phyloP scores from a whole-genome alignment of 2,888 invertebrate species.

The Isoperla grammatica region DNA sequence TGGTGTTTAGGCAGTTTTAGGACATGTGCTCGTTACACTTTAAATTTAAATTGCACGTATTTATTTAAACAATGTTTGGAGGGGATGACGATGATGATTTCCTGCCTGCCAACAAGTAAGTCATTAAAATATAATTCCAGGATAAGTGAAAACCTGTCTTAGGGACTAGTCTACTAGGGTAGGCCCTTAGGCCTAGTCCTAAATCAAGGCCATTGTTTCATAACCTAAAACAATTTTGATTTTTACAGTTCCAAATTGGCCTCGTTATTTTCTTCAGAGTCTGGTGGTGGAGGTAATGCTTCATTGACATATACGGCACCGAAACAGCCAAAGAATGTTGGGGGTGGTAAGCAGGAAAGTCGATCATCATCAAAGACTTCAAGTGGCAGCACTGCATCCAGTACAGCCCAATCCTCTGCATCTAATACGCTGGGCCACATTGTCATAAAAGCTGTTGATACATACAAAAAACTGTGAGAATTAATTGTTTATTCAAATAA shows the following conservation, averaged over 20 bases:
- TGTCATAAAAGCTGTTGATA: conserved; percentile 28
- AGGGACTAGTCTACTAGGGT: background rate
- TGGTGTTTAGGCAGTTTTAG: background rate
- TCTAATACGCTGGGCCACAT: conserved; percentile 26
- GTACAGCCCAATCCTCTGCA: background rate
- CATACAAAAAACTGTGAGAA: conserved; percentile 31
- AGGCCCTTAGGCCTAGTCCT: background rate
- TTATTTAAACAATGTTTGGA: conserved; percentile 25
- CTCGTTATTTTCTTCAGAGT: conserved; percentile 28
- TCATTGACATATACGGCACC: conserved; percentile 31
- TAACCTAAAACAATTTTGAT: conserved; percentile 1
- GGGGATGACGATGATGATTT: conserved; percentile 32
- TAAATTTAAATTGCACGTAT: background rate
- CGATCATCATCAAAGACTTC: background rate
- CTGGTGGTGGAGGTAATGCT: conserved; percentile 26
- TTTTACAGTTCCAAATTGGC: conserved; percentile 31
- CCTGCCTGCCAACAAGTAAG: conserved; percentile 25
- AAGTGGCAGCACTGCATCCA: background rate
- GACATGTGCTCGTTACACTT: background rate
- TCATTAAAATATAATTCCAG: background rate
- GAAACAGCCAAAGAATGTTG: conserved; percentile 29
- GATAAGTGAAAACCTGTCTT: no score
- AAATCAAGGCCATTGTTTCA: background rate
- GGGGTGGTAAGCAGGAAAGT: conserved; percentile 4
- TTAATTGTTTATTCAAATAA: background rate